Evolutionary conservation across 1,140 invertebrate species (phyloP), one percentile per base, ranked within the genome.

Genomic region (Hylyphantes graminicola): DNA sequence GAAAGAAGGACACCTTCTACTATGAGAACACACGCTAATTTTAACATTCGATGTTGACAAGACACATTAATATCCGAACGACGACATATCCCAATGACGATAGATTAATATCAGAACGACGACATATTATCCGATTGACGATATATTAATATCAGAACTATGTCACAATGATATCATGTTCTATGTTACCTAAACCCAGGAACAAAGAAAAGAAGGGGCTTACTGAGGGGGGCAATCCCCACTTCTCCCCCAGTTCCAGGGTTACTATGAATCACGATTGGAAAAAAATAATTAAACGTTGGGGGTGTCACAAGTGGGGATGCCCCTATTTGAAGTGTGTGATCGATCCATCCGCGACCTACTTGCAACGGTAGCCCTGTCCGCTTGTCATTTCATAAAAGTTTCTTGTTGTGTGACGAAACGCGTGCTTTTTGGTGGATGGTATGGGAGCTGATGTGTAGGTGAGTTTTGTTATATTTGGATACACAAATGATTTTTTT

Each of bases 341-440:
- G 50, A 78, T 78, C 75, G 61, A 78, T 78, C 65, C 13, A 78
- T 78, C 65, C 13, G 21, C 75, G 75, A 78, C 75, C 75, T 63
- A 78, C 51, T 65, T 78, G 75, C 61, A 17, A 61, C 35, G 12
- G 15, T 17, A 21, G 54, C 54, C 8, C 1, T 51, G 2, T 15
- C 10, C 53, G 6, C 17, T 65, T 21, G 63, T 17, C 13, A 11
- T 17, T 12, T 35, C 17, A 21, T 12, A 17, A 12, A 11, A 65
- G 63, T 11, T n/a, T 65, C 12, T 65, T 19, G 19, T 65, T 19
- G 15, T 11, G 13, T 17, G 63, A 65, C 35, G 63, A 35, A 65
- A 65, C 35, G 63, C 35, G 17, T 65, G 10, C 12, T 65, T n/a
- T 11, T 11, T 11, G 4, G 17, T 12, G 35, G 35, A 21, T 21